phyloP scores from a whole-genome alignment of 1,140 invertebrate species.

The Eubasilissa regina region DNA sequence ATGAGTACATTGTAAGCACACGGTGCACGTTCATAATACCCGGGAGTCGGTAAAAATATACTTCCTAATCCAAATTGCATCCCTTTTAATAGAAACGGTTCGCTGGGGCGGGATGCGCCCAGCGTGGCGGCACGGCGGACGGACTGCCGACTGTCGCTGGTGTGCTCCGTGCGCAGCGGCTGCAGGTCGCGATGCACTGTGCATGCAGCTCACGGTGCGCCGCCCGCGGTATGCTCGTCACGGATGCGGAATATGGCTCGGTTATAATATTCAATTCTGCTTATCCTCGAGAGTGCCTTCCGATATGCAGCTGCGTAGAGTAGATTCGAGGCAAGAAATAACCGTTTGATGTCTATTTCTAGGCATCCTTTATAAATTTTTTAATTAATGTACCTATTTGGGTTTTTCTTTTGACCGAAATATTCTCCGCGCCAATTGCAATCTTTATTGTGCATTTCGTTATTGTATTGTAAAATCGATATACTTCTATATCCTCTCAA shows the following conservation, averaged over 20 bases:
- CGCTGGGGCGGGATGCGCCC: no score
- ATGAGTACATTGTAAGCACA: no score
- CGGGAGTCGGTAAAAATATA: background rate
- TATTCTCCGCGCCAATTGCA: no score
- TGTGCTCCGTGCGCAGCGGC: slow-evolving; percentile 12
- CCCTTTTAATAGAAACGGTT: slow-evolving; percentile 19
- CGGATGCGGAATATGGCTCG: slow-evolving; percentile 37
- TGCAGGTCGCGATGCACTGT: no score
- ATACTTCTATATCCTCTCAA: no score
- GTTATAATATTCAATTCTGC: slow-evolving; percentile 46
- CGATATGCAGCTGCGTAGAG: slow-evolving; percentile 9
- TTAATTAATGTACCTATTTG: no score
- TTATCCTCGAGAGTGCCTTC: slow-evolving; percentile 33
- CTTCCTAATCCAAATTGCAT: slow-evolving; percentile 31
- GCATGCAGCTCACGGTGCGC: no score
- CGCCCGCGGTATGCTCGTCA: background rate
- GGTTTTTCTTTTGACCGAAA: no score
- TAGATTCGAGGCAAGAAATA: background rate
- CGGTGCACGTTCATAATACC: background rate
- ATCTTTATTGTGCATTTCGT: no score
- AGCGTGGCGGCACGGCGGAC: no score
- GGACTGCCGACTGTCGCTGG: background rate
- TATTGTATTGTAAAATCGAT: no score
- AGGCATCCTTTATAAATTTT: no score
- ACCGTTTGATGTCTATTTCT: background rate